Percentiles rank a stretch among this genome's conserved stretches.
Conservation (phyloP, 2,888 invertebrate genomes). For the Gortyna flavago region DNA sequence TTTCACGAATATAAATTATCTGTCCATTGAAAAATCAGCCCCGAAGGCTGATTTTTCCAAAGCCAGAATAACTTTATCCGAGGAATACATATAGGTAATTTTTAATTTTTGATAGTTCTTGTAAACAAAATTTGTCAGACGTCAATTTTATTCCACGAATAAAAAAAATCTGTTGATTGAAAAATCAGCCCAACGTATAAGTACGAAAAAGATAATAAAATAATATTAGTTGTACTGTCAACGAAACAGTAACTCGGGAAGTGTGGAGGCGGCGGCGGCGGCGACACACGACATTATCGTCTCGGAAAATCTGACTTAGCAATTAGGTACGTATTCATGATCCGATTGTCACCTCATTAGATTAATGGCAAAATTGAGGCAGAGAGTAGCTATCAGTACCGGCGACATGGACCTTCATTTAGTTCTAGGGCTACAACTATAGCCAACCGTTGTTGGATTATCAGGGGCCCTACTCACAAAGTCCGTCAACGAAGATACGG, state of each 20-base stretch:
- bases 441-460: background rate
- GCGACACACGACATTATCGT: background rate
- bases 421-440: background rate
- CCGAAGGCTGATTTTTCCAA: no score
- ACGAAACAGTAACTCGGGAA: slow-evolving; percentile 10
- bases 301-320: slow-evolving; percentile 2
- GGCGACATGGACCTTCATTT: background rate
- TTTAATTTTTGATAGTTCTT: no score
- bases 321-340: slow-evolving; percentile 15
- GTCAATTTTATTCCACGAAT: no score
- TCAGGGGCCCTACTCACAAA: background rate
- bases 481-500: background rate
- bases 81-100: no score
- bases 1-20: no score
- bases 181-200: no score
- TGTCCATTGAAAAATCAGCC: no score
- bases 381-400: background rate
- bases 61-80: no score
- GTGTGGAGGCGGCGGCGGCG: background rate
- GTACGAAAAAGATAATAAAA: background rate
- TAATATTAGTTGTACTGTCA: background rate
- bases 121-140: no score
- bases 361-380: slow-evolving; percentile 14
- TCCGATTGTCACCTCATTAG: background rate
- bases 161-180: no score